Conservation (phyloP, 2,888 invertebrate species). For the Erannis defoliaria region DNA sequence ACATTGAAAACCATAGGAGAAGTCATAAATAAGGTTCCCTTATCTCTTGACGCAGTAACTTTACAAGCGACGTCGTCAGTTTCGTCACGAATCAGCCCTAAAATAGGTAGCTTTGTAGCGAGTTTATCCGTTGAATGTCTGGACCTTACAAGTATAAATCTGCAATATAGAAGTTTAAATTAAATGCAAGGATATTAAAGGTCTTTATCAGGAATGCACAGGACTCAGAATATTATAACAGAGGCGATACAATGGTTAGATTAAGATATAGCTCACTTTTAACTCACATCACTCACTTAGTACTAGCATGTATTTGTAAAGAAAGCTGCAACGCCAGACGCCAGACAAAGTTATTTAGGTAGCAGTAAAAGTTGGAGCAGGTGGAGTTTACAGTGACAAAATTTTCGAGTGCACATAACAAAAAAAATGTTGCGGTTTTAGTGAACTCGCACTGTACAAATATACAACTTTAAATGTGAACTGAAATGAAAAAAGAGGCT, state of each 20-base stretch:
- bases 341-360: not conserved
- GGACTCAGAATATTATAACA: too few relatives aligned
- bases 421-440: constrained; percentile 26
- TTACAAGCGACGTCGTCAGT: not conserved
- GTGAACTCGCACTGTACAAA: constrained; percentile 13
- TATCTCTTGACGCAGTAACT: constrained; percentile 15
- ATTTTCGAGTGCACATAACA: constrained; percentile 12
- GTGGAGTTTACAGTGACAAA: constrained; percentile 29
- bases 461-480: constrained; percentile 24
- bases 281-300: not conserved
- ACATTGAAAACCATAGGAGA: not conserved
- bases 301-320: not conserved
- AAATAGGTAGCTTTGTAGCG: not conserved
- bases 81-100: not conserved
- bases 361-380: constrained; percentile 28
- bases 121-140: not conserved
- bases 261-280: too few relatives aligned
- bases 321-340: not conserved
- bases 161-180: too few relatives aligned
- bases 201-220: too few relatives aligned
- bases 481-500: constrained; percentile 9
- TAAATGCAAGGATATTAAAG: too few relatives aligned
- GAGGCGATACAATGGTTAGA: too few relatives aligned
- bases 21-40: not conserved
- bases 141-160: too few relatives aligned